Evolutionary conservation across 2,888 invertebrate species (phyloP), one percentile per base, ranked within the genome.

Genomic region (Xylocampa areola): DNA sequence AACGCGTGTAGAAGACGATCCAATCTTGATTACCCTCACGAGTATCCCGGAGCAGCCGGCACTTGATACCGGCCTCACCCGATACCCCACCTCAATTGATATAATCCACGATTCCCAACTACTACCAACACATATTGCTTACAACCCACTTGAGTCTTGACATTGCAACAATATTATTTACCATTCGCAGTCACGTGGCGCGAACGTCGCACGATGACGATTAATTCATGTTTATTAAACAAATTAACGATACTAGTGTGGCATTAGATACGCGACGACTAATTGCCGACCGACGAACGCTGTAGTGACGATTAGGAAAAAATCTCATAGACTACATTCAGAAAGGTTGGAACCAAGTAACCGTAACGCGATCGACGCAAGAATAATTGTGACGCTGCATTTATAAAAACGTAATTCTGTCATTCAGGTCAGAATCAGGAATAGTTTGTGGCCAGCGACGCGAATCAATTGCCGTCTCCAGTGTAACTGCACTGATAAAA

Each of bases 201-300:
- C 48, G 64, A 71, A 70, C 76, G 78, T 74, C 75, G 73, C 68
- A 70, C 72, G 62, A 65, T 63, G 67, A 77, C 81, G 75, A 89
- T 87, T 91, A 91, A 91, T 91, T 91, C 88, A 87, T 89, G 87
- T 91, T 92, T 90, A 91, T 92, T 88, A 91, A 87, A 91, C 89
- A 89, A 89, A 90, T 91, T 88, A 90, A 88, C 85, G 72, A 83
- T 87, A 84, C 79, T 50, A 68, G 73, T 71, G 73, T 73, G 57
- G 68, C 64, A 80, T 81, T 81, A 84, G 77, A 77, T 80, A 77
- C 76, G 72, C 74, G 66, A 47, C 69, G 44, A 66, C 71, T 83
- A 82, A 83, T 84, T 81, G 78, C 68, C 49, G 45, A 36, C 57
- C 23, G 48, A 50, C n/a, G 50, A 65, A 52, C 57, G 37, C 35